These are phyloP conservation scores for Carcinoscorpius rotundicauda DNA, from an alignment of 1,140 invertebrate genomes.

Conservation along the genomic window DNA sequence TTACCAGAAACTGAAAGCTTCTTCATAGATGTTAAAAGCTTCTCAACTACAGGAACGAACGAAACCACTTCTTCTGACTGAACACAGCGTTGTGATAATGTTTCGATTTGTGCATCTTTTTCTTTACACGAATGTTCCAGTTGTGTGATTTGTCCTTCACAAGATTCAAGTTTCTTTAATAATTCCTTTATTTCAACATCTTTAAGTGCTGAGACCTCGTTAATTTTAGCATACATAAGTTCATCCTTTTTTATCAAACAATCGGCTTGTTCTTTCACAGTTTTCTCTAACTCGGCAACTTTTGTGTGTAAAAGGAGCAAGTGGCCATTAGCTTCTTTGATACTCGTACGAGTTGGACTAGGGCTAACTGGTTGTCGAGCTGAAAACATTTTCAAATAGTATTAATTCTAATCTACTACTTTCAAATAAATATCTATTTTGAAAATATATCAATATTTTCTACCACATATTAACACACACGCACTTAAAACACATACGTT, in stretches of 20 bases:
- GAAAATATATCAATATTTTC: too few species aligned
- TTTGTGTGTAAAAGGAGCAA: slow-evolving; percentile 22
- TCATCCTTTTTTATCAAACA: slow-evolving; percentile 24
- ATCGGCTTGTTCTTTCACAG: slow-evolving; percentile 20
- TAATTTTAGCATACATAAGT: slow-evolving; percentile 15
- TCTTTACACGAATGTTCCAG: slow-evolving; percentile 21
- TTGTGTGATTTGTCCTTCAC: slow-evolving; percentile 19
- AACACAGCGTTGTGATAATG: slow-evolving; percentile 12
- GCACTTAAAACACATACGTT: too few species aligned
- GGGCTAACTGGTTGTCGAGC: slow-evolving; percentile 13
- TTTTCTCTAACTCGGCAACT: slow-evolving; percentile 23
- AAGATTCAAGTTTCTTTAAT: slow-evolving; percentile 10
- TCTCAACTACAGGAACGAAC: slow-evolving; percentile 20
- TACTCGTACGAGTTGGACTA: slow-evolving; percentile 24
- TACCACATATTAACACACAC: too few species aligned
- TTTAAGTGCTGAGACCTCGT: slow-evolving; percentile 20
- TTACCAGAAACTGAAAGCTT: slow-evolving; percentile 10
- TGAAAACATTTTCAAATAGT: slow-evolving; percentile 12
- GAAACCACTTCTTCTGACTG: slow-evolving; percentile 20
- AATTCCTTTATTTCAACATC: slow-evolving; percentile 22
- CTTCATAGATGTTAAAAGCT: slow-evolving; percentile 19
- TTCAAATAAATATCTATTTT: too few species aligned
- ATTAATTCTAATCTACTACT: too few species aligned
- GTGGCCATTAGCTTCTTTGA: slow-evolving; percentile 26
- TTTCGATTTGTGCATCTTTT: slow-evolving; percentile 21